Conservation (phyloP, 2,113 vertebrate species). For the Telmatochromis brachygnathus region DNA sequence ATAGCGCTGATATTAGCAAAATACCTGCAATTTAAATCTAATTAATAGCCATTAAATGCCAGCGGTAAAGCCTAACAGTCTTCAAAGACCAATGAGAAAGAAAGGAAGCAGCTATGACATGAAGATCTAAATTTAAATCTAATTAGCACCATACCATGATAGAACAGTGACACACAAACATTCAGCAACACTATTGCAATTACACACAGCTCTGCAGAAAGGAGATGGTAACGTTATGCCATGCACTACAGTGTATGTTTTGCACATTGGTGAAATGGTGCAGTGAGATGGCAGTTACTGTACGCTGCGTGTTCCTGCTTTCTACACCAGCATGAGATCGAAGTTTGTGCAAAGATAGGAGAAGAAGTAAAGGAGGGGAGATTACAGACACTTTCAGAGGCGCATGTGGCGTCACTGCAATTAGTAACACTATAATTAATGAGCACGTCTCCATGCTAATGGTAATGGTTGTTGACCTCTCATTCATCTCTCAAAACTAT, state of each 20-base stretch:
- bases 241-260: conserved; percentile 25
- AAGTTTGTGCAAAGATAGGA: not conserved
- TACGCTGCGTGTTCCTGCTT: not conserved
- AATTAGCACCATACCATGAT: conserved; percentile 19
- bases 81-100: not conserved
- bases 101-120: not conserved
- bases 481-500: not conserved
- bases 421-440: conserved; percentile 33
- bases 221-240: conserved; percentile 5
- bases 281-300: not conserved
- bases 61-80: not conserved
- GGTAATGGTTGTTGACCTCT: conserved; percentile 25
- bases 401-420: not conserved
- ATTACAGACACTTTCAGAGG: not conserved
- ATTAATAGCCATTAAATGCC: not conserved
- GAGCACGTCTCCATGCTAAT: conserved; percentile 14
- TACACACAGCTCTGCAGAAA: conserved; percentile 16
- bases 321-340: not conserved
- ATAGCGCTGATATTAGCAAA: not conserved
- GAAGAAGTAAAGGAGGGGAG: not conserved
- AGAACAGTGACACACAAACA: conserved; percentile 23
- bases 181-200: conserved; percentile 1
- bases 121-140: not conserved
- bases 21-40: not conserved
- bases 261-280: not conserved